Conservation (phyloP, 2,888 invertebrate species). For the Xiphydria camelus region DNA sequence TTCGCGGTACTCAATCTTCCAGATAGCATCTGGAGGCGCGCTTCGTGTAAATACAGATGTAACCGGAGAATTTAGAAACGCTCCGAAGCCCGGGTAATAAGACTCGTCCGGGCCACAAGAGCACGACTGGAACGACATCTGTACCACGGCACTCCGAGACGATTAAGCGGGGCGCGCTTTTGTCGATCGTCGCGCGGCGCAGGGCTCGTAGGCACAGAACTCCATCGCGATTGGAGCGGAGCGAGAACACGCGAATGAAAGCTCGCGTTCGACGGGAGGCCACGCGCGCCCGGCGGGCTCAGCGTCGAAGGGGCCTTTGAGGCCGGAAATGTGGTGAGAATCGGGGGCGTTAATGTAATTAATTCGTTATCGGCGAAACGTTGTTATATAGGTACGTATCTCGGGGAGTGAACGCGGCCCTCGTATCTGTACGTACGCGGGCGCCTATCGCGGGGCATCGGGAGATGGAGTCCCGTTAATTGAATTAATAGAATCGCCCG, state of each 20-base stretch:
- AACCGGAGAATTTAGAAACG: neutral
- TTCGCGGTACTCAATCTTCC: slow-evolving; percentile 8
- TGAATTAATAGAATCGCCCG: no score
- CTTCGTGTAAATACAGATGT: slow-evolving; percentile 3
- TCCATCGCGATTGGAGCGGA: no score
- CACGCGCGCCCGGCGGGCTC: no score
- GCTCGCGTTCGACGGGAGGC: neutral
- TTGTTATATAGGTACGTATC: no score
- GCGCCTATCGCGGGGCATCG: no score
- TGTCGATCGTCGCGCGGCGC: neutral
- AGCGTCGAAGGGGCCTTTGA: neutral
- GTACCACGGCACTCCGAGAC: no score
- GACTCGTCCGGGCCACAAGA: neutral
- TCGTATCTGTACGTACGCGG: no score
- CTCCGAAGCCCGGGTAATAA: no score
- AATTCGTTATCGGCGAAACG: slow-evolving; percentile 2
- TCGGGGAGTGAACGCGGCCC: no score
- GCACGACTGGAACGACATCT: no score
- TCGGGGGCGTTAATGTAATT: slow-evolving; percentile 11
- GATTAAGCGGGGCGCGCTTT: neutral
- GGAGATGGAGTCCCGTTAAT: no score
- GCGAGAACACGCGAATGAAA: neutral
- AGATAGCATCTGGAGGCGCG: slow-evolving; percentile 4
- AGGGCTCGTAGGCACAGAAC: no score
- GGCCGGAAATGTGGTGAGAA: neutral